Conservation (phyloP, 2,113 vertebrate species). For the Vidua chalybeata region DNA sequence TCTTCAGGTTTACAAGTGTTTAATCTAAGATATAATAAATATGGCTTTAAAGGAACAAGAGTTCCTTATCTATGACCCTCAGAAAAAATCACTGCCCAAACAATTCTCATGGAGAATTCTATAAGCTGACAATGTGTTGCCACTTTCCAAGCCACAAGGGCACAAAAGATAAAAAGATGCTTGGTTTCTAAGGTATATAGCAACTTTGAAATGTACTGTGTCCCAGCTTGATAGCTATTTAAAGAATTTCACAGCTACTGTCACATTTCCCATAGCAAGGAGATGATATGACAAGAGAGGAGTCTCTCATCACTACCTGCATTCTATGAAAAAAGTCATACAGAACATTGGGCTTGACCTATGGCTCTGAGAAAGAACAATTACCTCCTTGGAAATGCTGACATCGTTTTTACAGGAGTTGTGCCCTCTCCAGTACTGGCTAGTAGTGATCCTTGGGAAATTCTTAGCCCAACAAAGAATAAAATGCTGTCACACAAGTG, state of each 20-base stretch:
- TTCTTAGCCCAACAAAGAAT: neutral
- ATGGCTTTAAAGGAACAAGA: neutral
- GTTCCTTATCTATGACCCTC: neutral
- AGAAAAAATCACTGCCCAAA: neutral
- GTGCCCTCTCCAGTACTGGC: neutral
- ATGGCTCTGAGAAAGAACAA: neutral
- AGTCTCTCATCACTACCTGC: neutral
- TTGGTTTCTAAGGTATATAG: neutral
- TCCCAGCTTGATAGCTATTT: neutral
- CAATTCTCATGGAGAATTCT: neutral
- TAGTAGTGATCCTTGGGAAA: neutral
- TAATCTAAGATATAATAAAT: neutral
- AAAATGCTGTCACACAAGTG: neutral
- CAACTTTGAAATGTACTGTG: neutral
- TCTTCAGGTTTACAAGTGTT: neutral
- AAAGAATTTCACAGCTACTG: neutral
- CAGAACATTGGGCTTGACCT: neutral
- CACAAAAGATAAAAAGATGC: neutral
- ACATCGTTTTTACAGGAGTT: neutral
- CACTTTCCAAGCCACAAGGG: neutral
- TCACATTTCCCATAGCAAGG: neutral
- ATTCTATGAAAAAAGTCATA: neutral
- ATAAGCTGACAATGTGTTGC: neutral
- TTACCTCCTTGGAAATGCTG: neutral
- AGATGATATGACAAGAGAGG: neutral